Conservation (phyloP, 2,888 invertebrate genomes). For the Meta bourneti region DNA sequence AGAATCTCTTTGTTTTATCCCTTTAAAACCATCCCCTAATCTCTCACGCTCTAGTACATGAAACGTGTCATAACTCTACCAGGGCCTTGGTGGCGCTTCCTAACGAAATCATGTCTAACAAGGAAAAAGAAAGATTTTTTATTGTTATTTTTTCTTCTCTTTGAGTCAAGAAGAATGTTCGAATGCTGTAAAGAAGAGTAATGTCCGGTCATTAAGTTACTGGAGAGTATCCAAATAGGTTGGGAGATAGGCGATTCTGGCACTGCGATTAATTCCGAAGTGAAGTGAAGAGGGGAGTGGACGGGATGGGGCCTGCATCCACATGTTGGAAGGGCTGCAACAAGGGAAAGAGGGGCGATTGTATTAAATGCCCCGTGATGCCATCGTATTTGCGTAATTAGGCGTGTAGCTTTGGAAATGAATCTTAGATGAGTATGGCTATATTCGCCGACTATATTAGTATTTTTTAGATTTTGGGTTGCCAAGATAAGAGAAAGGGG, state of each 20-base stretch:
- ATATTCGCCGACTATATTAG: not conserved
- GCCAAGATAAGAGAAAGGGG: not conserved
- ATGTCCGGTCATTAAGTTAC: constrained; percentile 68
- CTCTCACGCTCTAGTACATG: constrained; percentile 16
- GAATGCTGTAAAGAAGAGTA: constrained; percentile 66
- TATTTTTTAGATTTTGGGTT: not conserved
- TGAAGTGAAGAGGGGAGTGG: constrained; percentile 15
- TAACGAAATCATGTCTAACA: constrained; percentile 56
- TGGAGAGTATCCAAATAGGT: constrained; percentile 69
- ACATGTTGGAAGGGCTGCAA: constrained; percentile 56
- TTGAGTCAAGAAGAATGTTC: constrained; percentile 34
- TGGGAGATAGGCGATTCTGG: constrained; percentile 66
- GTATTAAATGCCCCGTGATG: constrained; percentile 63
- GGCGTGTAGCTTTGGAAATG: constrained; percentile 33
- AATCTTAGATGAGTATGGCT: constrained; percentile 21
- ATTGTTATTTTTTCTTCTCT: not conserved
- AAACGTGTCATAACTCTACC: constrained; percentile 24
- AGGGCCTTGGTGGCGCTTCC: constrained; percentile 25
- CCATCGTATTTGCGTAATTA: constrained; percentile 61
- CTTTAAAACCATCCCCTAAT: not conserved
- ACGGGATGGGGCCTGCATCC: not conserved
- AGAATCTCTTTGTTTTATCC: not conserved
- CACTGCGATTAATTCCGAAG: constrained; percentile 61
- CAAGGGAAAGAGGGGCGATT: constrained; percentile 42
- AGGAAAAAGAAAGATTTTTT: constrained; percentile 39